Percentiles rank a stretch among this genome's conserved stretches.
Conservation (phyloP, 1,140 invertebrate species). For the Camponotus floridanus region DNA sequence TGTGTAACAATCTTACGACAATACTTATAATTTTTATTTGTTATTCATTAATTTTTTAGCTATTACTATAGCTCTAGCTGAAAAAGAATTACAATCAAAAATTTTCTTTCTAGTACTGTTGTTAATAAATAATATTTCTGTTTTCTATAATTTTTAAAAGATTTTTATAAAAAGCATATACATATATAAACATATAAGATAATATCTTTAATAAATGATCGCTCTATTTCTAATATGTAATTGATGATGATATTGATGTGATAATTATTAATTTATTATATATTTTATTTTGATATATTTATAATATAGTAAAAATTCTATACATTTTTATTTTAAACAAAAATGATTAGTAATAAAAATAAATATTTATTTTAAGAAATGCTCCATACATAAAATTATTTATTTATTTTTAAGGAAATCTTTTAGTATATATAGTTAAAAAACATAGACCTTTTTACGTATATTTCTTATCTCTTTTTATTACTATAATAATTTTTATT, state of each 20-base stretch:
- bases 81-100: background rate
- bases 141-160: background rate
- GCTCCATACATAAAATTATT: background rate
- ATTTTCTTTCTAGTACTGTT: background rate
- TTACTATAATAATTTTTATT: no score
- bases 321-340: background rate
- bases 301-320: no score
- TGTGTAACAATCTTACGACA: background rate
- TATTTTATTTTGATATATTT: background rate
- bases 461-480: no score
- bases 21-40: slow-evolving; percentile 2
- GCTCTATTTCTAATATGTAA: background rate
- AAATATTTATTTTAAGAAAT: slow-evolving; percentile 9
- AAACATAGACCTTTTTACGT: no score
- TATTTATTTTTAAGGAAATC: no score
- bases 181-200: no score
- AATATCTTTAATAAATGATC: background rate
- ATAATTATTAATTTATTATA: background rate
- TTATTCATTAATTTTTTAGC: background rate
- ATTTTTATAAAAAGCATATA: background rate
- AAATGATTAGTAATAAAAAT: background rate
- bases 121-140: background rate
- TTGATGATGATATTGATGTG: background rate
- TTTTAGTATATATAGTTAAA: no score
- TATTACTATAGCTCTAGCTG: background rate